Evolutionary conservation across 2,888 invertebrate genomes (phyloP).

Genomic region (Rotaria socialis): DNA sequence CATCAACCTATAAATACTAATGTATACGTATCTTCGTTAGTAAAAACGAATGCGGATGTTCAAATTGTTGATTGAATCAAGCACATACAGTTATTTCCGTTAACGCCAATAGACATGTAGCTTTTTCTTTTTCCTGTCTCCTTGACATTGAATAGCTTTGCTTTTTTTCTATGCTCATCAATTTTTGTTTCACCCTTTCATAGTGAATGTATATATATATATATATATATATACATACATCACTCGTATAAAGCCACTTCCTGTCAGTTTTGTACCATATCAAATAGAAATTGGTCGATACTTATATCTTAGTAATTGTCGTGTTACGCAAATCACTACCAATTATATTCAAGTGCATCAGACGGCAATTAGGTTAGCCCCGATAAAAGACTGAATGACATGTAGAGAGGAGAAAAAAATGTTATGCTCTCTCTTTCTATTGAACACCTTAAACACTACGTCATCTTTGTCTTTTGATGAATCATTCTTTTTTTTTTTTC

Average conservation of each 20-base stretch:
- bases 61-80: slow-evolving; percentile 10
- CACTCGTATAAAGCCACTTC: background rate
- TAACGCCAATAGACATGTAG: background rate
- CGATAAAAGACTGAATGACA: background rate
- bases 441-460: background rate
- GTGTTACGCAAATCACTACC: background rate
- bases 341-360: slow-evolving; percentile 15
- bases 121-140: background rate
- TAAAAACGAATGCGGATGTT: background rate
- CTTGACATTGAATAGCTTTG: background rate
- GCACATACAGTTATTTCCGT: background rate
- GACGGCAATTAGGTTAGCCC: background rate
- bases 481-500: background rate
- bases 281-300: background rate
- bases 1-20: background rate
- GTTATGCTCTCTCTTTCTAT: background rate
- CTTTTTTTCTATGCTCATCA: background rate
- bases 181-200: background rate
- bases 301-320: background rate
- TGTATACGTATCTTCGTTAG: background rate
- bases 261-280: background rate
- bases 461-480: background rate
- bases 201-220: background rate
- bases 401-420: background rate
- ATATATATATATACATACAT: background rate